phyloP scores from a whole-genome alignment of 2,797 vertebrate species.

The Menidia menidia region DNA sequence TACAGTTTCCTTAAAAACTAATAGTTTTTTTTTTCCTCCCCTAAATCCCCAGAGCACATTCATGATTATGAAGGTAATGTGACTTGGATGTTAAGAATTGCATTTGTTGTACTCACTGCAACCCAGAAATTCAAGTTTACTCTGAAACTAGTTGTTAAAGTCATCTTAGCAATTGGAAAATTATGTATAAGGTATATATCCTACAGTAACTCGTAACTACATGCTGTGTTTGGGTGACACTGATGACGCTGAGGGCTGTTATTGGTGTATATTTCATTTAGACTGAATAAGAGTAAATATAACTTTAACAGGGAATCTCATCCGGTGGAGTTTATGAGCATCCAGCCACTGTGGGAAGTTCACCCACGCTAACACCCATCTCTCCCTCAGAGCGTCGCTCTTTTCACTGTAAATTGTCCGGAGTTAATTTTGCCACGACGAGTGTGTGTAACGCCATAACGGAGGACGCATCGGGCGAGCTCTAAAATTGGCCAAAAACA shows the following conservation, averaged over 20 bases:
- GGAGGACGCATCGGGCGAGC: conserved; percentile 43
- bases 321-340: conserved; percentile 36
- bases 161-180: conserved; percentile 69
- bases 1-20: conserved; percentile 72
- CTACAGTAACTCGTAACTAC: conserved; percentile 62
- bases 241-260: conserved; percentile 61
- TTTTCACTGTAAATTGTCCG: conserved; percentile 63
- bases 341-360: conserved; percentile 63
- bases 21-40: conserved; percentile 33
- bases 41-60: conserved; percentile 62
- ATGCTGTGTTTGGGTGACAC: conserved; percentile 62
- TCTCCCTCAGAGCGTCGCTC: conserved; percentile 51
- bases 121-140: conserved; percentile 65
- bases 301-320: conserved; percentile 54
- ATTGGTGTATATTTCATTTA: conserved; percentile 77
- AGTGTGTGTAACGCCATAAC: conserved; percentile 52
- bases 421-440: conserved; percentile 65
- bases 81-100: conserved; percentile 64
- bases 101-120: conserved; percentile 66
- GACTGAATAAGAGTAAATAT: conserved; percentile 62
- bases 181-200: conserved; percentile 74
- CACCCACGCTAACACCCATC: conserved; percentile 43
- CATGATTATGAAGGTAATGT: conserved; percentile 55
- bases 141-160: conserved; percentile 65
- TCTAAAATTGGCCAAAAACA: conserved; percentile 65